phyloP scores from a whole-genome alignment of 2,888 invertebrate species.

The Mimachlamys varia region DNA sequence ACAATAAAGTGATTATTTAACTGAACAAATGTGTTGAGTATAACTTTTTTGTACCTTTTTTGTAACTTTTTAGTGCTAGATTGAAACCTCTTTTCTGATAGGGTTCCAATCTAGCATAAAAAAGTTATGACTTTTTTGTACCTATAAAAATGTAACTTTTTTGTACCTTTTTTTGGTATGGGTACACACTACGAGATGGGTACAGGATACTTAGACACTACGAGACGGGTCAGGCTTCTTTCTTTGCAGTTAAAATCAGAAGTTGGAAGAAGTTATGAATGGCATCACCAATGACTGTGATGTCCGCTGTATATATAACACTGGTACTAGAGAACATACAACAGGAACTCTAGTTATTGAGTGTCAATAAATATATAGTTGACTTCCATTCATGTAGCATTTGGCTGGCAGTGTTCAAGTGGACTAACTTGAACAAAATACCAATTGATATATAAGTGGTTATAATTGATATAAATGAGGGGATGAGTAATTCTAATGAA shows the following conservation, averaged over 20 bases:
- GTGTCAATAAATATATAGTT: neutral
- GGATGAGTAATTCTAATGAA: neutral
- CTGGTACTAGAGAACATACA: neutral
- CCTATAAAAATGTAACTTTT: no score
- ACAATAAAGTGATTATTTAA: no score
- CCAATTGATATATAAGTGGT: neutral
- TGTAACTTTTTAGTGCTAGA: no score
- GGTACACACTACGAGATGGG: no score
- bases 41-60: no score
- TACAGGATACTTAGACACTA: no score
- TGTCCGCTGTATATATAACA: neutral
- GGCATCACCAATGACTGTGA: neutral
- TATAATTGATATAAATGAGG: neutral
- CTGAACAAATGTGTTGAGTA: no score
- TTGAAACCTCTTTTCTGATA: no score
- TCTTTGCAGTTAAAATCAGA: neutral
- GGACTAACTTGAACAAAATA: neutral
- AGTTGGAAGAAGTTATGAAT: neutral
- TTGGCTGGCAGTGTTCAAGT: neutral
- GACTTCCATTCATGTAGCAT: neutral
- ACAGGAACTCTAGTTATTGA: neutral
- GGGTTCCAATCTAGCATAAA: no score
- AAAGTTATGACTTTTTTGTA: no score
- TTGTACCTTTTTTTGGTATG: no score
- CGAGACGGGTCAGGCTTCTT: no score